These are phyloP conservation scores for Morus bassanus DNA, from an alignment of 2,797 vertebrate species.

Conservation along the genomic window DNA sequence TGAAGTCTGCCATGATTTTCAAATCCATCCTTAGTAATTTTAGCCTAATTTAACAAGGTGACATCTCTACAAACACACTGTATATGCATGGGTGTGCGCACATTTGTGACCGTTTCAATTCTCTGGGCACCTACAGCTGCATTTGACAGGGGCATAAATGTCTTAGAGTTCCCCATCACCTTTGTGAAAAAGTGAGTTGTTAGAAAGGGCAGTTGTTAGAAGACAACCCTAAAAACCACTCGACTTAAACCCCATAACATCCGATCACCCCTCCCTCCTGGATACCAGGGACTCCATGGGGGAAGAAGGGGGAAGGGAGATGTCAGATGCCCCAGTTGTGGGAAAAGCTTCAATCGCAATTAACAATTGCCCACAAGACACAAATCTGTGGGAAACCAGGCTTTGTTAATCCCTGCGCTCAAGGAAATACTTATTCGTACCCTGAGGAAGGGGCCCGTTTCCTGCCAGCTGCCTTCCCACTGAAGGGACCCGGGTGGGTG, in stretches of 20 bases:
- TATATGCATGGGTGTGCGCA: fast-evolving
- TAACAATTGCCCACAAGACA: neutral
- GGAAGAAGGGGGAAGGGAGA: neutral
- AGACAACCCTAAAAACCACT: neutral
- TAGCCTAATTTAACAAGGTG: neutral
- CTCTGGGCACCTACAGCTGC: neutral
- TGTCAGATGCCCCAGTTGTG: neutral
- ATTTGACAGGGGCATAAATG: neutral
- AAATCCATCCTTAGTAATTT: neutral
- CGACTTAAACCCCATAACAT: neutral
- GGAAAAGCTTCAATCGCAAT: neutral
- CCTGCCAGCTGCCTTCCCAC: conserved; percentile 57
- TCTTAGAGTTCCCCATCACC: neutral
- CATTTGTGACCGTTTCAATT: neutral
- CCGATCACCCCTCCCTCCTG: neutral
- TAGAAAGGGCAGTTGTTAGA: neutral
- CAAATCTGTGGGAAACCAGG: conserved; percentile 15
- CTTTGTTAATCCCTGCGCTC: neutral
- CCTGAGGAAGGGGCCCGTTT: conserved; percentile 35
- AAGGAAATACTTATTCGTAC: conserved; percentile 14
- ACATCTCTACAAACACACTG: neutral
- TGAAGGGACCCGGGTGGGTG: neutral
- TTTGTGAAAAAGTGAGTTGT: neutral
- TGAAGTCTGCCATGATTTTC: neutral
- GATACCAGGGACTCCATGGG: neutral